Base-by-base conservation (phyloP, 2,113 vertebrate genomes). In the Catagonus wagneri region DNA sequence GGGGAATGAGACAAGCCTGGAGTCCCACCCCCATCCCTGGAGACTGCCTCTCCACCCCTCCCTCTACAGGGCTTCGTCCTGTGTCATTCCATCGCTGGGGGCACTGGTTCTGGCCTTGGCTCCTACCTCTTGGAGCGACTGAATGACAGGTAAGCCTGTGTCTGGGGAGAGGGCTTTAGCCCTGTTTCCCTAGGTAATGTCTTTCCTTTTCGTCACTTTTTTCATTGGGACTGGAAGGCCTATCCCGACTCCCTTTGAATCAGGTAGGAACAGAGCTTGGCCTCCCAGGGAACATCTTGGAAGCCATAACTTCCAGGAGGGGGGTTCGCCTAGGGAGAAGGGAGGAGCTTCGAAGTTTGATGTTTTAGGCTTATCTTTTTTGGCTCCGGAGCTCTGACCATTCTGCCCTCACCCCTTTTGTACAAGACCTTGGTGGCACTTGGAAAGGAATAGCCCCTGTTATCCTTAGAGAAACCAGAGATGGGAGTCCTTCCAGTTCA, bases 21-120 rank as follows among this genome's bases (percentile, higher is more conserved):
- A 93, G 75, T 69, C 34, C 34, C 56, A 65, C 29, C 50, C 19
- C 44, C 44, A 34, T 22, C 50, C 32, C 39, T 58, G 29, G 34
- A 78, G 27, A 27, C 50, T 78, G 66, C 63, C 11, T 88, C 10
- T 11, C 19, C 44, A 32, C 72, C 76, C 39, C 90, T 95, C 58
- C 78, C 25, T 95, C 76, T 85, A 8, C 92, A 99, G 99, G 99
- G 99, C 2, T 99, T 99, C 91, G 99, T 99, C 89, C 98, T 99
- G 87, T 99, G 99, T 97, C 99, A 99, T 96, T 99, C 99, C 88
- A 99, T 99, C 0, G 99, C 99, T 10, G 99, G 99, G 50, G 99
- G 99, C 20, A 99, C 99, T 0, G 99, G 99, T 63, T 99, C 99
- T 0, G 99, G 99, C 54, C 98, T 99, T 95, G 99, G 99, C 71